Conservation (phyloP, 2,888 invertebrate genomes). For the Sinohyriopsis cumingii region DNA sequence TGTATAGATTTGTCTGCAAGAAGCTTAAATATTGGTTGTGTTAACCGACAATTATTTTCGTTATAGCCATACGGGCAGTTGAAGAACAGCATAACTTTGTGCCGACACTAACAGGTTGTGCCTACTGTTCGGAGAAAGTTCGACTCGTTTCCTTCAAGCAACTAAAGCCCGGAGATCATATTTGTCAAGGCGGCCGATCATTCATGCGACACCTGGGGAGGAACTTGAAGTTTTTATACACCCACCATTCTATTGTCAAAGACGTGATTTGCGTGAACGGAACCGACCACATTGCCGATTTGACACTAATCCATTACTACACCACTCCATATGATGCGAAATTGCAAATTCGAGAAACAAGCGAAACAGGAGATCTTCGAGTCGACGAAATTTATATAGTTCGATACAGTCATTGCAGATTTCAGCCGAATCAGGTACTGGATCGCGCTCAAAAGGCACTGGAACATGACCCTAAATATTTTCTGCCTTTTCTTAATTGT, state of each 20-base stretch:
- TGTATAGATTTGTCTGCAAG: no score
- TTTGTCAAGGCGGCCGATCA: slow-evolving; percentile 10
- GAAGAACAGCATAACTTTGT: no score
- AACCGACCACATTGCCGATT: not conserved
- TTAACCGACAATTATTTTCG: no score
- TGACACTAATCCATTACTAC: slow-evolving; percentile 20
- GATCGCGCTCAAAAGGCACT: slow-evolving; percentile 11
- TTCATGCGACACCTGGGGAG: slow-evolving; percentile 7
- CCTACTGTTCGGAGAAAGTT: no score
- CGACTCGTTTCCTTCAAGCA: no score
- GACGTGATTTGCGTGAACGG: slow-evolving; percentile 1
- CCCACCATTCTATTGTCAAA: slow-evolving; percentile 28
- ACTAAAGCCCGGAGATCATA: slow-evolving; percentile 9
- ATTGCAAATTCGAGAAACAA: slow-evolving; percentile 20
- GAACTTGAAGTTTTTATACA: slow-evolving; percentile 7
- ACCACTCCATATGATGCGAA: slow-evolving; percentile 14
- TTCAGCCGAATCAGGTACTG: slow-evolving; percentile 11
- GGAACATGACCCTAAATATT: not conserved
- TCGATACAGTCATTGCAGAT: slow-evolving; percentile 12
- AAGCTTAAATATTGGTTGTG: no score
- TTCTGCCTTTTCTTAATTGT: slow-evolving; percentile 2
- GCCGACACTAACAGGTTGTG: no score
- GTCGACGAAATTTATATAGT: slow-evolving; percentile 20
- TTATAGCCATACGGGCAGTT: no score
- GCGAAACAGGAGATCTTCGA: slow-evolving; percentile 4